phyloP scores from a whole-genome alignment of 2,888 invertebrate species.

The Drosophila meridionalis region DNA sequence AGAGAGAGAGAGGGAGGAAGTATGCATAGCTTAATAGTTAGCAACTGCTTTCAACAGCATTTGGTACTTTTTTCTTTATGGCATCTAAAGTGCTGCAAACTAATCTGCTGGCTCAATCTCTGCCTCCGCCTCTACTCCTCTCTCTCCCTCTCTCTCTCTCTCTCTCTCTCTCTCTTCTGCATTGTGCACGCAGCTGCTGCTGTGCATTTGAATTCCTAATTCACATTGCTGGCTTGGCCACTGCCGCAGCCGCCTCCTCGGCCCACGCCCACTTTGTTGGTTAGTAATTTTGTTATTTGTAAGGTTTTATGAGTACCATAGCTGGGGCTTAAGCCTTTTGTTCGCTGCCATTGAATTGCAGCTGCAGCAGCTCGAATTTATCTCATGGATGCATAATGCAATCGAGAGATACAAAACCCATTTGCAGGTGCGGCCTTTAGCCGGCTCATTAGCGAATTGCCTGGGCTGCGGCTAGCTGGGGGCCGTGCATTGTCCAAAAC shows the following conservation, averaged over 20 bases:
- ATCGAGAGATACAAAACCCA: slow-evolving; percentile 26
- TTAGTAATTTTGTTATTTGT: slow-evolving; percentile 49
- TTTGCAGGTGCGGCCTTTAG: slow-evolving; percentile 10
- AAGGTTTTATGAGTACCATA: slow-evolving; percentile 25
- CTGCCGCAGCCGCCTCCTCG: not conserved
- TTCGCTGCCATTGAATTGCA: slow-evolving; percentile 8
- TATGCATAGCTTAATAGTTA: slow-evolving; percentile 40
- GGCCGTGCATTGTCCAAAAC: slow-evolving; percentile 37
- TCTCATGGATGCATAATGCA: slow-evolving; percentile 33
- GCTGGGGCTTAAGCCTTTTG: slow-evolving; percentile 16
- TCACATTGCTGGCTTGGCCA: not conserved
- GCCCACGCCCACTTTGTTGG: not conserved
- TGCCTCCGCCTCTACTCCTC: not conserved
- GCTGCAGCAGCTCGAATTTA: not conserved
- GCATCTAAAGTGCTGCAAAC: slow-evolving; percentile 26
- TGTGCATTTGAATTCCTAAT: slow-evolving; percentile 41
- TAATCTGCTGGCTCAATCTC: slow-evolving; percentile 28
- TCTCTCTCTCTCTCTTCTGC: not conserved
- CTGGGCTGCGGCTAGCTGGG: not conserved
- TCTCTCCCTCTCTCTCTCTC: not conserved
- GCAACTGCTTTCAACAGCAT: slow-evolving; percentile 53
- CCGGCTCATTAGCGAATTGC: slow-evolving; percentile 42
- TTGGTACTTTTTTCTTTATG: slow-evolving; percentile 20
- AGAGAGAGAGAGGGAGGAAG: not conserved
- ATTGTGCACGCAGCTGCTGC: slow-evolving; percentile 9